A percentile compares a stretch with the other conserved stretches of the same genome.
Evolutionary conservation across 2,797 vertebrate species (phyloP).

Genomic region (Alca torda): DNA sequence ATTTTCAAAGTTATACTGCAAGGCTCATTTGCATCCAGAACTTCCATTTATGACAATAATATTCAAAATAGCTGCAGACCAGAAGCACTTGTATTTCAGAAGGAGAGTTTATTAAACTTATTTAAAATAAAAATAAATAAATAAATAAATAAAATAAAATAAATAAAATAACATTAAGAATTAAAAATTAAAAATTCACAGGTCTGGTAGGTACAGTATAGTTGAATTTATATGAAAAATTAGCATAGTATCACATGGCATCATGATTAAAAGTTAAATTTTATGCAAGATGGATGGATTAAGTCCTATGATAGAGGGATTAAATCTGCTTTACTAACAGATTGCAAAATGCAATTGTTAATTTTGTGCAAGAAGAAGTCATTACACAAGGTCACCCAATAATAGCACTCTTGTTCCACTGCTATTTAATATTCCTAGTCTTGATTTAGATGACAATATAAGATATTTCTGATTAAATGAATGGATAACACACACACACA

Average conservation of each 20-base stretch:
- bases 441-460: slow-evolving; percentile 8
- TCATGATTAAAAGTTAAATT: slow-evolving; percentile 2
- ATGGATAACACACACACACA: not conserved
- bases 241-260: not conserved
- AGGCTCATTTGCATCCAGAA: not conserved
- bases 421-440: slow-evolving; percentile 27
- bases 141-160: not conserved
- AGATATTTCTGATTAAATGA: slow-evolving; percentile 22
- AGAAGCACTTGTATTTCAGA: not conserved
- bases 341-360: slow-evolving; percentile 15
- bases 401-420: not conserved
- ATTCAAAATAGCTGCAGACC: not conserved
- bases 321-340: not conserved
- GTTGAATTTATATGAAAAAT: not conserved
- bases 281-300: not conserved
- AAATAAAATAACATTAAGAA: not conserved
- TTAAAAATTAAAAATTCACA: not conserved
- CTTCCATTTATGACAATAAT: not conserved
- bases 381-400: slow-evolving; percentile 32
- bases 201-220: not conserved
- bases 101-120: not conserved
- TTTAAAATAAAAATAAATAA: not conserved
- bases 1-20: not conserved
- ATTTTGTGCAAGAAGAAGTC: slow-evolving; percentile 19
- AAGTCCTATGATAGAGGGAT: not conserved